Evolutionary conservation across 2,113 vertebrate genomes (phyloP).

Genomic region (Pelvicachromis taeniatus): DNA sequence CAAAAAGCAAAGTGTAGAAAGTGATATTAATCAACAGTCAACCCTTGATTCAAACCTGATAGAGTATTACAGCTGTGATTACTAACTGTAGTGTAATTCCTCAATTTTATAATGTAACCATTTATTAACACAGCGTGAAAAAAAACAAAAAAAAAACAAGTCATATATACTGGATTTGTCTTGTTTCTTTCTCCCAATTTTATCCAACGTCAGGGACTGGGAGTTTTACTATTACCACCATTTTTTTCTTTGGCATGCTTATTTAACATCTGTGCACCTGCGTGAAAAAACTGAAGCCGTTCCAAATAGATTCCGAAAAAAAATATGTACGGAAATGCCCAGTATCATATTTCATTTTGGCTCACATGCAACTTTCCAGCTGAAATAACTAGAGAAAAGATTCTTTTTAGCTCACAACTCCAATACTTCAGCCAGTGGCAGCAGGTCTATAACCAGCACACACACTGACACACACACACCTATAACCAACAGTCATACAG

Average conservation of each 20-base stretch:
- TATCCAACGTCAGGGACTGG: background rate
- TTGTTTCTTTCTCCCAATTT: background rate
- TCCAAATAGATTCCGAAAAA: background rate
- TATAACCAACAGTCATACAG: background rate
- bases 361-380: constrained; percentile 6
- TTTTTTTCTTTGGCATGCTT: background rate
- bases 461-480: background rate
- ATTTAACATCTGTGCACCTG: background rate
- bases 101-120: background rate
- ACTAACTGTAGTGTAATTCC: background rate
- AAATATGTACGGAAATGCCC: background rate
- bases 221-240: background rate
- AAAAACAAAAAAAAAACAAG: background rate
- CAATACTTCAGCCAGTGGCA: background rate
- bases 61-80: background rate
- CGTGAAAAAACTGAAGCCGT: background rate
- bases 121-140: background rate
- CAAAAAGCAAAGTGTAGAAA: background rate
- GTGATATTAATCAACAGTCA: background rate
- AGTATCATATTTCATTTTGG: background rate
- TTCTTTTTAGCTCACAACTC: background rate
- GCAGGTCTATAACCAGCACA: background rate
- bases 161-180: background rate
- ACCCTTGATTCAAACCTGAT: background rate
- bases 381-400: constrained; percentile 4